Conservation (phyloP, 2,888 invertebrate species). For the Calameuta filiformis region DNA sequence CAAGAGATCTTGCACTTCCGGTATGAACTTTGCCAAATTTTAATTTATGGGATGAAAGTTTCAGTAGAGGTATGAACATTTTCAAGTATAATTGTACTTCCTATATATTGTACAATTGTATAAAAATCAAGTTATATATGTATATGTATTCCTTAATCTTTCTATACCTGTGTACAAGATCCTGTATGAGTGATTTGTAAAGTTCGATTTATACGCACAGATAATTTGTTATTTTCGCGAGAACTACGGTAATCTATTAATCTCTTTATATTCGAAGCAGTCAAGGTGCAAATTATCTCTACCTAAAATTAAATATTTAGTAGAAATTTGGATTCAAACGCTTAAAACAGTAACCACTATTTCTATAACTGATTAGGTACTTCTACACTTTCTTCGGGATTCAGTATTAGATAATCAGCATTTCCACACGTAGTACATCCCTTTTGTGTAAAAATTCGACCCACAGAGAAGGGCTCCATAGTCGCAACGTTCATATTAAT, state of each 20-base stretch:
- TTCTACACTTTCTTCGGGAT: not conserved
- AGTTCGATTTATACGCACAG: not conserved
- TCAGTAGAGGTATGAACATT: slow-evolving; percentile 41
- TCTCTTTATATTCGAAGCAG: slow-evolving; percentile 23
- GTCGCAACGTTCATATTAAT: slow-evolving; percentile 24
- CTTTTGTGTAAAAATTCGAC: not conserved
- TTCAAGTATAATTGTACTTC: slow-evolving; percentile 37
- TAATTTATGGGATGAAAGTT: slow-evolving; percentile 36
- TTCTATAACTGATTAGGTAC: not conserved
- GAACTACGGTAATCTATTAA: not conserved
- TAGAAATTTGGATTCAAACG: slow-evolving; percentile 36
- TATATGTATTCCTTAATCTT: not conserved
- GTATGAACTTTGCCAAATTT: slow-evolving; percentile 44
- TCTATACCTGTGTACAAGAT: slow-evolving; percentile 8
- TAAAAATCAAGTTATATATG: not conserved
- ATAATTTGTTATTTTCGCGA: not conserved
- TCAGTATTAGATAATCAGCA: not conserved
- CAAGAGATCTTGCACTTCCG: slow-evolving; percentile 38
- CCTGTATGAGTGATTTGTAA: slow-evolving; percentile 10
- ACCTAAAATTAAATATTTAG: slow-evolving; percentile 38
- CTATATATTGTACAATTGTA: slow-evolving; percentile 38
- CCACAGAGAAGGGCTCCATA: not conserved
- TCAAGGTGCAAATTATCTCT: slow-evolving; percentile 27
- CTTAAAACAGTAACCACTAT: not conserved
- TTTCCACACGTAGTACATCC: not conserved